Conservation (phyloP, 2,797 vertebrate genomes). For the Sebastes wilsoni region DNA sequence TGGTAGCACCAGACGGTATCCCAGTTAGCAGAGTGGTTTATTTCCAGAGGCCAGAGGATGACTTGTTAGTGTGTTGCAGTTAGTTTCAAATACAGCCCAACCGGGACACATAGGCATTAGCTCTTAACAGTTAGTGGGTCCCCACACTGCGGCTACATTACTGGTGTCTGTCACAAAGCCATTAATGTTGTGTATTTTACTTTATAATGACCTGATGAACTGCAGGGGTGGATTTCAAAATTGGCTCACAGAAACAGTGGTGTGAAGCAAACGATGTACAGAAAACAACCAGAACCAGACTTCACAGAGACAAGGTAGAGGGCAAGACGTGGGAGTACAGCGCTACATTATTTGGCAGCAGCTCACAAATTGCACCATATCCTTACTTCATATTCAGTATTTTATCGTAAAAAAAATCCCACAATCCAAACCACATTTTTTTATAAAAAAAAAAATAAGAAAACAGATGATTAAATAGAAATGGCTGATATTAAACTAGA, state of each 20-base stretch:
- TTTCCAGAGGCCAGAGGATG: constrained; percentile 16
- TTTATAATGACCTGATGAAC: constrained; percentile 10
- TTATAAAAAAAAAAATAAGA: not conserved
- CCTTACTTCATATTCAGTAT: not conserved
- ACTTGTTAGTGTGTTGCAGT: constrained; percentile 24
- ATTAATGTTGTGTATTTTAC: constrained; percentile 23
- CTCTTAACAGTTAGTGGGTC: constrained; percentile 18
- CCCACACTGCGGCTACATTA: constrained; percentile 19
- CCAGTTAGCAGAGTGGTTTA: constrained; percentile 27
- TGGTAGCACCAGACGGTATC: not conserved
- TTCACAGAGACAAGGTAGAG: not conserved
- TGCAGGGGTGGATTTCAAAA: constrained; percentile 12
- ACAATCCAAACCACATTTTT: not conserved
- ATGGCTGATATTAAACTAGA: not conserved
- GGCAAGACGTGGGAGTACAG: not conserved
- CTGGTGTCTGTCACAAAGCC: constrained; percentile 9
- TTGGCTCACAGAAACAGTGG: not conserved
- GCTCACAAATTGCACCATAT: not conserved
- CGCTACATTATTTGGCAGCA: not conserved
- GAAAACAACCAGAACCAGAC: constrained; percentile 9
- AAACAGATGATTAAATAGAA: not conserved
- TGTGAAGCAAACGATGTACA: not conserved
- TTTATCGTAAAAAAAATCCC: not conserved
- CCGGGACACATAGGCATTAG: constrained; percentile 17
- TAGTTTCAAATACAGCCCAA: constrained; percentile 7